Percentiles rank a stretch among this genome's conserved stretches.
Conservation (phyloP, 2,888 invertebrate species). For the Acleris emargana region DNA sequence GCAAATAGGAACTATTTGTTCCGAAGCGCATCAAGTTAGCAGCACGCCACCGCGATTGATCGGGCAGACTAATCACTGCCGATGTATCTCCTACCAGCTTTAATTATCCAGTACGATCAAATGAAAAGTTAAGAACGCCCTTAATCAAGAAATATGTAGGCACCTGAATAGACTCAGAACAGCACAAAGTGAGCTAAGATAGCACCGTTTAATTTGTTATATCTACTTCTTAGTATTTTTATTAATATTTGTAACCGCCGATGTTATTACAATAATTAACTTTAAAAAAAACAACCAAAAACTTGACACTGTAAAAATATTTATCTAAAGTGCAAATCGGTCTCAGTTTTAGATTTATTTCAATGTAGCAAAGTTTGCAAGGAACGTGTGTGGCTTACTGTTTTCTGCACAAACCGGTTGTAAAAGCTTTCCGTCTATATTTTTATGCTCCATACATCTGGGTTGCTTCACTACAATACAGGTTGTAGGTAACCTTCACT, state of each 20-base stretch:
- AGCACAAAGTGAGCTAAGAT: too few species aligned
- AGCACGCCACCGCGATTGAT: slow-evolving; percentile 50
- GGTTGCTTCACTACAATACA: slow-evolving; percentile 39
- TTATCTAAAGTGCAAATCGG: background rate
- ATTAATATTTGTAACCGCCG: too few species aligned
- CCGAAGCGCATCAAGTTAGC: slow-evolving; percentile 56
- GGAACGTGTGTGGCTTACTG: slow-evolving; percentile 46
- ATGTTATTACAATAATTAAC: too few species aligned
- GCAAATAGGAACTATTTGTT: slow-evolving; percentile 72
- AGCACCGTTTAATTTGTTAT: too few species aligned
- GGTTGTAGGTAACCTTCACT: slow-evolving; percentile 20
- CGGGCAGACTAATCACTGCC: slow-evolving; percentile 46
- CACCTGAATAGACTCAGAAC: too few species aligned
- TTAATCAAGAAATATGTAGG: too few species aligned
- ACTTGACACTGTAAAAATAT: too few species aligned
- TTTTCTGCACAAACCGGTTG: slow-evolving; percentile 66
- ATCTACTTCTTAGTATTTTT: too few species aligned
- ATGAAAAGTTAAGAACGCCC: too few species aligned
- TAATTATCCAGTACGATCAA: background rate
- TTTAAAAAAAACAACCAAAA: too few species aligned
- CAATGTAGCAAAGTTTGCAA: slow-evolving; percentile 2
- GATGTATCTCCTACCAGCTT: slow-evolving; percentile 16
- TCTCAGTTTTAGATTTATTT: background rate
- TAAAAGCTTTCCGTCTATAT: slow-evolving; percentile 75
- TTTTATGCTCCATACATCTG: slow-evolving; percentile 71